Base-by-base conservation (phyloP, 35 echinoderm and acorn worm species). In the Patiria miniata region DNA sequence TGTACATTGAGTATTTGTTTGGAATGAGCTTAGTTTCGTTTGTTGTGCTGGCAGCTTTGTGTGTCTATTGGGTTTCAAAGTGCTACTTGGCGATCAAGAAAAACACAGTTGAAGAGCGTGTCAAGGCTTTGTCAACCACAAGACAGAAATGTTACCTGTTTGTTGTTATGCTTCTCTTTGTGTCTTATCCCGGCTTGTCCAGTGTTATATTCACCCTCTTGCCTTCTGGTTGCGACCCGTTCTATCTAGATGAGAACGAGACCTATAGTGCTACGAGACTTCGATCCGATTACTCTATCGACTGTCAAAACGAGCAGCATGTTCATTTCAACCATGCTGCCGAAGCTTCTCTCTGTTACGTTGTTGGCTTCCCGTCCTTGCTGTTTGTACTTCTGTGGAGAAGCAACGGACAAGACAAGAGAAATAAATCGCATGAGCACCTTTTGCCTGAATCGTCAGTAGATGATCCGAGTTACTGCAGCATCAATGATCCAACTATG, bases 201-300 rank as follows among this genome's bases (percentile, higher is more conserved):
- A 81, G 52, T 76, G 60, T 40, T 5, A 90, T 81, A 52, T 83
- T 90, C 37, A 30, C 36, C 32, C 4, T 90, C 5, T 60, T 83
- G 40, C 88, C 88, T 3, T 30, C 42, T 12, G 80, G 79, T 8
- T 90, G 88, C 37, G 80, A 90, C 5, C 51, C 12, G 2, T 90
- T 77, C 39, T 29, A 40, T 17, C 36, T 90, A 22, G 59, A 77
- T 78, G 52, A n/a, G 7, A 39, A 73, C 1, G 37, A 44, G 16
- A 77, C 40, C 36, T 17, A 21, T 2, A 29, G 1, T 7, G 81
- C 83, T 39, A 22, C 33, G 3, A 37, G 77, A 50, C 88, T 90
- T 69, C 79, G 88, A 2, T 16, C 80, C 2, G 88, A 90, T 23
- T 83, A 77, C n/a, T 81, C 81, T 52, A 83, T 90, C 16, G 32